phyloP scores from a whole-genome alignment of 2,113 vertebrate genomes.

The Orthonyx spaldingii region DNA sequence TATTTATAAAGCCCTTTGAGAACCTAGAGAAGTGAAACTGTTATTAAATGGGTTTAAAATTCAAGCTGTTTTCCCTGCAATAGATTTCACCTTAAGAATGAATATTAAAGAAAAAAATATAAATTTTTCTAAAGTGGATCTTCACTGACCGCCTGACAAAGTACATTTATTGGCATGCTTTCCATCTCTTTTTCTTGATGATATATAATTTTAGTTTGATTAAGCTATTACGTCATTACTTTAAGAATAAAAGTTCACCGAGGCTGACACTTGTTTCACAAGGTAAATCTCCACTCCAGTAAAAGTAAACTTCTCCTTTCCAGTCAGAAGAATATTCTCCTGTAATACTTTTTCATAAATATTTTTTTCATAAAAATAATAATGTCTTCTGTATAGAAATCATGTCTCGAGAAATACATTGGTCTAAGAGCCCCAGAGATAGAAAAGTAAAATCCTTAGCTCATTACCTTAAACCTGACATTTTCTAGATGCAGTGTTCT shows the following conservation, averaged over 20 bases:
- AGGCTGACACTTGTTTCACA: neutral
- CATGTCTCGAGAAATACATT: neutral
- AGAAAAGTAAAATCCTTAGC: conserved; percentile 8
- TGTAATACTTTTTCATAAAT: neutral
- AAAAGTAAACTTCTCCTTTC: neutral
- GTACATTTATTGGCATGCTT: neutral
- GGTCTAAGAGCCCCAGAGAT: neutral
- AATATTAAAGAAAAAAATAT: neutral
- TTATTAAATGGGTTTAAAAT: conserved; percentile 32
- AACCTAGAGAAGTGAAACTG: neutral
- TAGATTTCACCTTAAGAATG: conserved; percentile 11
- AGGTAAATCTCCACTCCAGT: neutral
- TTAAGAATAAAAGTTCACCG: neutral
- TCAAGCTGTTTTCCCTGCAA: neutral
- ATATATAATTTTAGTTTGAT: neutral
- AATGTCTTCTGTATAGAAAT: neutral
- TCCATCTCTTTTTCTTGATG: neutral
- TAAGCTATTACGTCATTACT: neutral
- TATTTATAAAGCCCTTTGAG: conserved; percentile 2
- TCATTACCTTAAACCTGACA: conserved; percentile 8
- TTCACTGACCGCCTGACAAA: neutral
- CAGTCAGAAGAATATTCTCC: neutral
- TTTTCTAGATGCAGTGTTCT: conserved; percentile 1
- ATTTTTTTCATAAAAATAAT: neutral
- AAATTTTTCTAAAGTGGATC: neutral